A percentile compares a stretch with the other conserved stretches of the same genome.
phyloP scores from a whole-genome alignment of 2,888 invertebrate genomes.

The Metalampra italica region DNA sequence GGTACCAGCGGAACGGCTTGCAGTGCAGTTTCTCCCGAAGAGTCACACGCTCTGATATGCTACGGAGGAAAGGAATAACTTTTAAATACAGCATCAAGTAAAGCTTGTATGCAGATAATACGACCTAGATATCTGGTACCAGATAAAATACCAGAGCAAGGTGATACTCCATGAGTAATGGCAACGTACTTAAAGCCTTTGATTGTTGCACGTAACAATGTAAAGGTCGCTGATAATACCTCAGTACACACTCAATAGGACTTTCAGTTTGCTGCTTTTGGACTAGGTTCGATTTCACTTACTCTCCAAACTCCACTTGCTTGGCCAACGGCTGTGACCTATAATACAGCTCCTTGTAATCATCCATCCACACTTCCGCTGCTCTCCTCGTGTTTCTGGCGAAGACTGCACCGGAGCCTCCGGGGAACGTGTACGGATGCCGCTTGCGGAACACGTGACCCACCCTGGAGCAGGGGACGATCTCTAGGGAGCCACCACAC shows the following conservation, averaged over 20 bases:
- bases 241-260: no score
- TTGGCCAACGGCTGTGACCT: constrained; percentile 93
- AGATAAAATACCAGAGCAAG: no score
- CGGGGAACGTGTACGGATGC: constrained; percentile 99
- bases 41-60: constrained; percentile 90
- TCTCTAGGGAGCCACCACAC: constrained; percentile 97
- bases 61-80: constrained; percentile 41
- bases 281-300: constrained; percentile 70
- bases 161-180: no score
- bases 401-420: constrained; percentile 97
- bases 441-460: constrained; percentile 97
- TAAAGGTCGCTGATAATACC: no score
- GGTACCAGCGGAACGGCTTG: constrained; percentile 97
- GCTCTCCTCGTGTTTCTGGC: constrained; percentile 97
- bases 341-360: constrained; percentile 97
- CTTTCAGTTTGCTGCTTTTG: no score
- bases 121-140: no score
- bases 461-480: constrained; percentile 97
- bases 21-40: constrained; percentile 90
- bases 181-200: no score
- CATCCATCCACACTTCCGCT: constrained; percentile 99
- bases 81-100: not conserved
- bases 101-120: no score
- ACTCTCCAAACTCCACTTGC: constrained; percentile 94
- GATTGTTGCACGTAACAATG: no score